Conservation (phyloP, 2,113 vertebrate genomes). For the Labeo rohita region DNA sequence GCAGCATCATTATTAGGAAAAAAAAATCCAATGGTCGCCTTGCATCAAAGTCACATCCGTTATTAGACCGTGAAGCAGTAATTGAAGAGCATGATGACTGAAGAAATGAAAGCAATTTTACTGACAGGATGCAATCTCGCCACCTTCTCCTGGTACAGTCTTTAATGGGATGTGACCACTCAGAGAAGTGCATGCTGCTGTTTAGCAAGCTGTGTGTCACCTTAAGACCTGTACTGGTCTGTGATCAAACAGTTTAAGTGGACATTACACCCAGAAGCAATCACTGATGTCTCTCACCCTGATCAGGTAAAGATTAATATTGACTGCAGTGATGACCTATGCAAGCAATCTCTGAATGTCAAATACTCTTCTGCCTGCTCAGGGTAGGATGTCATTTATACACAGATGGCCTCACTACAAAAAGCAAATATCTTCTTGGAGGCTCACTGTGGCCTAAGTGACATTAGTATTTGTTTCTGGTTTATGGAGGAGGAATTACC, state of each 20-base stretch:
- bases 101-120: constrained; percentile 64
- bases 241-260: constrained; percentile 66
- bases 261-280: constrained; percentile 76
- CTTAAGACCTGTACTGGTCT: constrained; percentile 63
- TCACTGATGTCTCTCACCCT: constrained; percentile 60
- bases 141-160: constrained; percentile 57
- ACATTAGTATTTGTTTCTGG: constrained; percentile 1
- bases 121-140: constrained; percentile 59
- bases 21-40: constrained; percentile 31
- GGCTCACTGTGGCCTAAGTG: neutral
- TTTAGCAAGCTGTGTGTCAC: constrained; percentile 66
- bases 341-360: constrained; percentile 55
- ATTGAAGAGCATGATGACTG: constrained; percentile 54
- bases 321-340: constrained; percentile 68
- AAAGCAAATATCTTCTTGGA: constrained; percentile 11
- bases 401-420: constrained; percentile 34
- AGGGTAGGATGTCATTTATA: constrained; percentile 64
- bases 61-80: constrained; percentile 31
- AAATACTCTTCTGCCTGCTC: constrained; percentile 65
- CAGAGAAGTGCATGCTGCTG: constrained; percentile 61
- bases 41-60: constrained; percentile 45
- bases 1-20: constrained; percentile 22
- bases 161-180: constrained; percentile 71
- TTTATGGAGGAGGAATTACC: neutral
- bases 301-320: constrained; percentile 70